phyloP scores from a whole-genome alignment of 1,140 invertebrate genomes.

The Watersipora subatra region DNA sequence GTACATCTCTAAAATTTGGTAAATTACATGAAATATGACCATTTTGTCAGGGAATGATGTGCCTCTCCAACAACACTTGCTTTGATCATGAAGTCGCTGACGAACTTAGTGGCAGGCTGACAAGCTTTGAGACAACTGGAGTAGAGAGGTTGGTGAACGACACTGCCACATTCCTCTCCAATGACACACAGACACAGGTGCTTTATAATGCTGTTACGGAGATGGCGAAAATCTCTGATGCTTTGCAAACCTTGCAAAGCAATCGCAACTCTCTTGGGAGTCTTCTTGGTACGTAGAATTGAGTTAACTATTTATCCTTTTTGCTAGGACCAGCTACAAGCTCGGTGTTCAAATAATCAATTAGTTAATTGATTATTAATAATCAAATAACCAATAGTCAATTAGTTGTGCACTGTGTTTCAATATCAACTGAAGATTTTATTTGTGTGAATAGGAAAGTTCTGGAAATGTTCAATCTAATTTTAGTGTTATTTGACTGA shows the following conservation, averaged over 20 bases:
- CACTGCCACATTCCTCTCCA: conserved; percentile 8
- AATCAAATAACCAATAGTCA: too few relatives aligned
- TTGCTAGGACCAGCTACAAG: too few relatives aligned
- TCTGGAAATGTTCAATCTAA: too few relatives aligned
- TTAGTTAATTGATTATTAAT: too few relatives aligned
- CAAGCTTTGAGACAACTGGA: conserved; percentile 20
- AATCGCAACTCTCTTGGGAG: background rate
- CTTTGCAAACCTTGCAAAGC: background rate
- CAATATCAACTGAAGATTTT: too few relatives aligned
- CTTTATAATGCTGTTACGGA: conserved; percentile 15
- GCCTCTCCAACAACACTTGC: conserved; percentile 49
- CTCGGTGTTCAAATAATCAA: too few relatives aligned
- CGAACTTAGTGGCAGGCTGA: conserved; percentile 22
- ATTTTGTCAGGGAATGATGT: conserved; percentile 25
- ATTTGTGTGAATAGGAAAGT: too few relatives aligned
- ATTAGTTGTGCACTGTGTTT: too few relatives aligned
- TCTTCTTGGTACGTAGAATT: background rate
- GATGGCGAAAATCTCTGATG: background rate
- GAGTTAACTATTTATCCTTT: too few relatives aligned
- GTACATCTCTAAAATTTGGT: too few relatives aligned
- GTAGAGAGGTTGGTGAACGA: background rate
- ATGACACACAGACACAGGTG: conserved; percentile 15
- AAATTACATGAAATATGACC: too few relatives aligned
- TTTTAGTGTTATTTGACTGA: too few relatives aligned
- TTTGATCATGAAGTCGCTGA: conserved; percentile 26